Evolutionary conservation across 1,140 invertebrate species (phyloP).

Genomic region (Drosophila equinoxialis): DNA sequence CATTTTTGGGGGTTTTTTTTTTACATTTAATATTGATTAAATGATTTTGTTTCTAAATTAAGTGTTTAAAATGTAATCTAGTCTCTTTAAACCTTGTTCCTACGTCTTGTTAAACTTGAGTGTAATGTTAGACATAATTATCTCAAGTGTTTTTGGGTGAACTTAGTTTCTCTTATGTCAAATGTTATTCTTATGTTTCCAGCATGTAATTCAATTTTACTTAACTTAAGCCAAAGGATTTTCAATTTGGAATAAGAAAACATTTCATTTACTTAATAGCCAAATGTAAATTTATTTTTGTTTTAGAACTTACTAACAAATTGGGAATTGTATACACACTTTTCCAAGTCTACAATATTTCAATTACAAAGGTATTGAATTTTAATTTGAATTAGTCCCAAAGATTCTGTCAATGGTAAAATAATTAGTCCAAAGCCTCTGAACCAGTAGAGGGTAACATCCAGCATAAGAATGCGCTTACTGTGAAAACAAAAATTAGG

Average conservation of each 20-base stretch:
- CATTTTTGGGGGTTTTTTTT: too few species aligned
- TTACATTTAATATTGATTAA: too few species aligned
- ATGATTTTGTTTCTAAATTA: too few species aligned
- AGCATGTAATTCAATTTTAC: too few species aligned
- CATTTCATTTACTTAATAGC: neutral
- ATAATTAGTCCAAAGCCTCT: constrained; percentile 9
- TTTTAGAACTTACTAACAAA: neutral
- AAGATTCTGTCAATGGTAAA: neutral
- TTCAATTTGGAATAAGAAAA: neutral
- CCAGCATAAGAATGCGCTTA: constrained; percentile 17
- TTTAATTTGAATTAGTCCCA: neutral
- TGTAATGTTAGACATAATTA: too few species aligned
- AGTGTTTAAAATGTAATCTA: too few species aligned
- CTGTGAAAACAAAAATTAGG: neutral
- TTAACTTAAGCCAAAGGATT: too few species aligned
- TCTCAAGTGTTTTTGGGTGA: too few species aligned
- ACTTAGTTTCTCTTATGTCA: too few species aligned
- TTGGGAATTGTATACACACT: constrained; percentile 7
- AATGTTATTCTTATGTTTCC: too few species aligned
- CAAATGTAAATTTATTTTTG: constrained; percentile 7
- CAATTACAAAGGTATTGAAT: constrained; percentile 3
- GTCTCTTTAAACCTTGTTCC: too few species aligned
- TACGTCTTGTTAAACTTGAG: too few species aligned
- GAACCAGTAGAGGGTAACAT: constrained; percentile 13
- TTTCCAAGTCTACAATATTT: constrained; percentile 10